Evolutionary conservation across 2,797 vertebrate genomes (phyloP).

Genomic region (Choloepus didactylus): DNA sequence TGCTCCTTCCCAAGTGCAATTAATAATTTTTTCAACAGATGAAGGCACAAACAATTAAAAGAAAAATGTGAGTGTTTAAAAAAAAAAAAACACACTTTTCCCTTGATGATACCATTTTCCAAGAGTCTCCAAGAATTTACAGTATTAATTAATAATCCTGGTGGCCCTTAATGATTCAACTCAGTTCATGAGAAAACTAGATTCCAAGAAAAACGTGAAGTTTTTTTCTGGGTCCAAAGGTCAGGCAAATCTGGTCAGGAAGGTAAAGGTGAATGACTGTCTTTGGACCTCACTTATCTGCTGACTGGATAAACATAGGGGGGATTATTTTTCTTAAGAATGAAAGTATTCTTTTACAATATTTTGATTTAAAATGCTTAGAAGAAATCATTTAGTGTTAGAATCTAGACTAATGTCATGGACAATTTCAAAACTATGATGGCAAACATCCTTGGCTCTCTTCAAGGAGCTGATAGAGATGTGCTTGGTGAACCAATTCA

Average conservation of each 20-base stretch:
- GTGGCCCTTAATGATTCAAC: background rate
- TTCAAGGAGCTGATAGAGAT: slow-evolving; percentile 71
- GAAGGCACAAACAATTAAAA: slow-evolving; percentile 32
- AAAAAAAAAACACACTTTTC: slow-evolving; percentile 44
- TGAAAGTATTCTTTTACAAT: slow-evolving; percentile 41
- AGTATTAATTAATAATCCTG: slow-evolving; percentile 22
- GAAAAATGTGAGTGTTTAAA: slow-evolving; percentile 33
- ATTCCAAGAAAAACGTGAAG: background rate
- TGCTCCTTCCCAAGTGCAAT: slow-evolving; percentile 69
- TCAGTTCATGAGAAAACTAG: slow-evolving; percentile 13
- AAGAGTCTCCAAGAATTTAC: background rate
- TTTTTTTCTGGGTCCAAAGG: slow-evolving; percentile 31
- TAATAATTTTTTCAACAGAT: slow-evolving; percentile 56
- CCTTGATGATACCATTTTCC: background rate
- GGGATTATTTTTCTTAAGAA: slow-evolving; percentile 58
- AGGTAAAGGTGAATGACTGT: background rate
- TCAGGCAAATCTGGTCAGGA: background rate
- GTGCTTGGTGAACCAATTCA: slow-evolving; percentile 79
- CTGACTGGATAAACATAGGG: slow-evolving; percentile 9
- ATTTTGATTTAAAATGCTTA: slow-evolving; percentile 61
- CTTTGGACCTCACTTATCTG: background rate
- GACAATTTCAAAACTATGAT: slow-evolving; percentile 76
- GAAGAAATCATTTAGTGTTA: slow-evolving; percentile 55
- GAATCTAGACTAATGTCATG: slow-evolving; percentile 53
- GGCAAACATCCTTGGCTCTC: slow-evolving; percentile 56